Evolutionary conservation across 2,113 vertebrate species (phyloP), one percentile per base, ranked within the genome.

Genomic region (Boulengeromyrus knoepffleri): DNA sequence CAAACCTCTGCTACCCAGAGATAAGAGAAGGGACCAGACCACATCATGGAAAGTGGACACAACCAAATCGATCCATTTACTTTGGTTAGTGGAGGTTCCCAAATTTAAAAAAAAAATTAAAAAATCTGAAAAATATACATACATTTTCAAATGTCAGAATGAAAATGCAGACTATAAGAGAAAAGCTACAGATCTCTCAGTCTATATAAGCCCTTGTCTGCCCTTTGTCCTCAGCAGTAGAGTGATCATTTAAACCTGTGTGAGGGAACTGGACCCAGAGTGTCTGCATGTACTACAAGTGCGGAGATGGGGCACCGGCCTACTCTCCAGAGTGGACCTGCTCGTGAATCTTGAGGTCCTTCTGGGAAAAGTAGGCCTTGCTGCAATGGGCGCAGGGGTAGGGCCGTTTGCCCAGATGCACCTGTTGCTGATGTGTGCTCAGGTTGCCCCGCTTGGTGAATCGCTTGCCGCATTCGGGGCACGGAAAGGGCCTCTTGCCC

Each of bases 401-500:
- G 0, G 91, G 92, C 47, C 31, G 89, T 21, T 50, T 87, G 9
- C 91, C 90, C 74, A 85, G 90, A 84, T 92, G 92, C 7, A 66
- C 87, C 89, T 89, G 88, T 47, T 92, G 91, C 24, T 74, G 62
- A 39, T 88, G 21, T 0, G 56, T 84, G 13, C 53, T 86, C 15
- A 89, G 89, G 89, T 89, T 89, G 6, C 89, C 89, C 42, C 89
- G 39, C 53, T 89, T 89, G 39, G 21, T 46, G 17, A 90, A 89
- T 7, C 42, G 31, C 74, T 92, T 92, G 5, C 85, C 88, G 1
- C 92, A 92, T n/a, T 50, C 56, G 3, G 74, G 42, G 13, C 92
- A 92, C 7, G 88, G 74, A 7, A 74, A 66, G 6, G 90, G 88
- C 13, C 88, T 93, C 88, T 93, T 92, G 0, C 93, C 94, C 3